A percentile compares a stretch with the other conserved stretches of the same genome.
Conservation (phyloP, 2,797 vertebrate genomes). For the Melanotaenia nigrans region DNA sequence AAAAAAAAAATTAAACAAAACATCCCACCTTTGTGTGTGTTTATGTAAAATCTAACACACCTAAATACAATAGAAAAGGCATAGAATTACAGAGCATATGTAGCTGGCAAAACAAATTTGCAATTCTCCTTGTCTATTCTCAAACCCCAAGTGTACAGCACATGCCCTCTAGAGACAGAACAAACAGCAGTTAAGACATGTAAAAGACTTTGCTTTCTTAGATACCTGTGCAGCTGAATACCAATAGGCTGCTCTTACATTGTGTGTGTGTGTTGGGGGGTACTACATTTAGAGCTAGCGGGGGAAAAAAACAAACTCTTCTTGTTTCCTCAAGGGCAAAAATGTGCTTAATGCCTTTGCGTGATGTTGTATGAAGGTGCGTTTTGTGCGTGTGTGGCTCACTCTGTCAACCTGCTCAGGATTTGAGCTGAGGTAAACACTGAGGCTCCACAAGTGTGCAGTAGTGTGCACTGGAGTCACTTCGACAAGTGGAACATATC, state of each 20-base stretch:
- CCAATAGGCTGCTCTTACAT: slow-evolving; percentile 78
- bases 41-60: slow-evolving; percentile 63
- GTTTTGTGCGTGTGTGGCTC: slow-evolving; percentile 37
- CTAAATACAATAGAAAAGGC: slow-evolving; percentile 58
- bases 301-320: slow-evolving; percentile 69
- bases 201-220: slow-evolving; percentile 81
- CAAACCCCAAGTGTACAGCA: slow-evolving; percentile 77
- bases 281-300: slow-evolving; percentile 62
- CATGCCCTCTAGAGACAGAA: slow-evolving; percentile 84
- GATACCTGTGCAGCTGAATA: slow-evolving; percentile 84
- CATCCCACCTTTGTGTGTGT: slow-evolving; percentile 64
- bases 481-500: slow-evolving; percentile 70
- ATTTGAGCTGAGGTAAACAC: slow-evolving; percentile 52
- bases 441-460: slow-evolving; percentile 59
- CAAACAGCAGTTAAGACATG: slow-evolving; percentile 84
- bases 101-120: slow-evolving; percentile 78
- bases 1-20: slow-evolving; percentile 72
- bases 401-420: slow-evolving; percentile 40
- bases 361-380: slow-evolving; percentile 57
- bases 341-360: slow-evolving; percentile 64
- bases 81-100: slow-evolving; percentile 68
- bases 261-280: slow-evolving; percentile 38
- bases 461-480: slow-evolving; percentile 48
- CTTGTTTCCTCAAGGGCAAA: slow-evolving; percentile 79
- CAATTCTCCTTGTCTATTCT: slow-evolving; percentile 77